Evolutionary conservation across 53 echinoderm and acorn worm species (phyloP).

Genomic region (Paracentrotus lividus): DNA sequence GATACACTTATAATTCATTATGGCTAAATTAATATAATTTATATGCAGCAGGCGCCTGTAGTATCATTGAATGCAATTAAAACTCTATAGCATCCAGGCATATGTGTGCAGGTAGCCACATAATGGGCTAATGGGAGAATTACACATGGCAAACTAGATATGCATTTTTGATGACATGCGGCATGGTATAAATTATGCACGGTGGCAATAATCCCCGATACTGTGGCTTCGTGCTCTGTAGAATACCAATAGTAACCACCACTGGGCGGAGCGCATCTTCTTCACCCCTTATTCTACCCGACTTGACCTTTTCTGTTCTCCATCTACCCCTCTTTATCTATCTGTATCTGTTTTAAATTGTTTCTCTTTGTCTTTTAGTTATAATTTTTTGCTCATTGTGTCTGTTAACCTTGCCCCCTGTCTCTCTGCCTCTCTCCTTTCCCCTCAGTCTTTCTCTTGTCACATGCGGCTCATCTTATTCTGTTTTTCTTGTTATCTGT

Average conservation of each 20-base stretch:
- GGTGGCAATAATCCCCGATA: slow-evolving; percentile 34
- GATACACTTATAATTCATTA: not conserved
- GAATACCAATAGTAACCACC: slow-evolving; percentile 15
- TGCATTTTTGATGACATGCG: slow-evolving; percentile 61
- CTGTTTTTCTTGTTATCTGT: not conserved
- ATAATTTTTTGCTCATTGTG: not conserved
- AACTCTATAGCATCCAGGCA: not conserved
- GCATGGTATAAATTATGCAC: slow-evolving; percentile 58
- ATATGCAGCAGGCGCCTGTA: not conserved
- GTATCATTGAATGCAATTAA: not conserved
- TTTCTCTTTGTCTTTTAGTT: too few relatives aligned
- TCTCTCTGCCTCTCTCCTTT: not conserved
- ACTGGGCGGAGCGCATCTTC: not conserved
- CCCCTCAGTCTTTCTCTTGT: not conserved
- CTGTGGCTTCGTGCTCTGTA: not conserved
- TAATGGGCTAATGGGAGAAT: slow-evolving; percentile 43
- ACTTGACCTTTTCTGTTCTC: not conserved
- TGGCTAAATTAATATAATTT: not conserved
- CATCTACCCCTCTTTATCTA: not conserved
- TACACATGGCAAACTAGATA: slow-evolving; percentile 43
- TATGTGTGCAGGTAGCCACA: not conserved
- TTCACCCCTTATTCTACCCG: not conserved
- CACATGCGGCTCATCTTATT: not conserved
- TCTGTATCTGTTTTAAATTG: not conserved
- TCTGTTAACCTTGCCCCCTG: not conserved